Base-by-base conservation (phyloP, 2,113 vertebrate genomes). In the Leptocoma aspasia region DNA sequence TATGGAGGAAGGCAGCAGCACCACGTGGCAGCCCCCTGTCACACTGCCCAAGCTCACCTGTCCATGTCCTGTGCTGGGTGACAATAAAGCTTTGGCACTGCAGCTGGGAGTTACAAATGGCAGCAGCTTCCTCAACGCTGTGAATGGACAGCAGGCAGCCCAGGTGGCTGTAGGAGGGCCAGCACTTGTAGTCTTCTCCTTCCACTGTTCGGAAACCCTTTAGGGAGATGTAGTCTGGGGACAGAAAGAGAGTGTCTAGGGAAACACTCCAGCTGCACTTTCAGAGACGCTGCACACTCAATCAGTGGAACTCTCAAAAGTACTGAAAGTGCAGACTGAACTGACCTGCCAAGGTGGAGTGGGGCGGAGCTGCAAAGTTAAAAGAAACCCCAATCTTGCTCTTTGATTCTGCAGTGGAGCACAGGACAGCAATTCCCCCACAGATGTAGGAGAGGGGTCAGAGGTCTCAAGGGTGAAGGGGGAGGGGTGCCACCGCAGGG, bases 141-240 rank as follows among this genome's bases (percentile, higher is more conserved):
- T 99, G 98, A 35, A 99, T 94, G 0, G 99, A 99, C 42, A 99
- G 97, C 92, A 99, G 89, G 61, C 99, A 99, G 66, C 98, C 98
- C 96, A 98, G 97, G 94, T 98, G 98, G 96, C 98, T 98, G 96
- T 99, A 99, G 39, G 99, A 99, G 4, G 98, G 98, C 99, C 99
- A 99, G 95, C 99, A 99, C 89, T 97, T 98, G 95, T 99, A 99
- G 85, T 97, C 98, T 30, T 96, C 95, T 24, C 97, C 97, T 86
- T 97, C 98, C 27, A 79, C 97, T 1, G 94, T 95, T n/a, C 95
- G 96, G 97, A 98, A 98, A 12, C 98, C 98, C 86, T 95, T 98
- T 44, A 98, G 88, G 87, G 97, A 86, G 14, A 97, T 95, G 95
- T 99, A 99, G 80, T 98, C 99, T 99, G 93, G 73, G 64, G 83